Evolutionary conservation across 2,888 invertebrate genomes (phyloP).

Genomic region (Trypoxylon attenuatum): DNA sequence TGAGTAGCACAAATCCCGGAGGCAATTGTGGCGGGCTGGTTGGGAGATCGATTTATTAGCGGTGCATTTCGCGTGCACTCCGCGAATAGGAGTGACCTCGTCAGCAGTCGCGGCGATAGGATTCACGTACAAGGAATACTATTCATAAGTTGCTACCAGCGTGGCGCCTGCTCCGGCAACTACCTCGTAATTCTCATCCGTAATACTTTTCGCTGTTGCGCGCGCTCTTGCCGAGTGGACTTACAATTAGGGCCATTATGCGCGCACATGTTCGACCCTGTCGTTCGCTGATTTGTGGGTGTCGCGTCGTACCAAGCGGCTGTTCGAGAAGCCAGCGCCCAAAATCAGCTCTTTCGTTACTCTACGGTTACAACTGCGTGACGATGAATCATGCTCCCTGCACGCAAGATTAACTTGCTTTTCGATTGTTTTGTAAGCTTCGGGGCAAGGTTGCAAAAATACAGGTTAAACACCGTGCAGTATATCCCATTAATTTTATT

Average conservation of each 20-base stretch:
- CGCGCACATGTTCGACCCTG: constrained; percentile 27
- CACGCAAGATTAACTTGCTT: no score
- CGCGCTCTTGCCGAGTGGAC: constrained; percentile 1
- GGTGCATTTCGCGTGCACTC: constrained; percentile 23
- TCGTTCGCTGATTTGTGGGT: constrained; percentile 31
- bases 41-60: constrained; percentile 53
- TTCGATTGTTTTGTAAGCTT: no score
- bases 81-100: constrained; percentile 20
- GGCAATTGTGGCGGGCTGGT: no score
- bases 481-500: no score
- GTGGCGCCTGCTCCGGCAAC: constrained; percentile 31
- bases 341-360: no score
- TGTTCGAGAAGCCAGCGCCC: no score
- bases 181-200: constrained; percentile 49
- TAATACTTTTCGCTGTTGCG: constrained; percentile 19
- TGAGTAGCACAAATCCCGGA: no score
- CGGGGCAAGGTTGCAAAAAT: no score
- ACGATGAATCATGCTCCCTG: no score
- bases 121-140: constrained; percentile 56
- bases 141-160: constrained; percentile 48
- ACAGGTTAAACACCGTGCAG: no score
- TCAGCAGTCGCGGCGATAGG: constrained; percentile 39
- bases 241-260: constrained; percentile 41
- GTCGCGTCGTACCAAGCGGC: no score
- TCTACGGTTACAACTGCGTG: no score